Evolutionary conservation across 1,140 invertebrate species (phyloP).

Genomic region (Medauroidea extradentata): DNA sequence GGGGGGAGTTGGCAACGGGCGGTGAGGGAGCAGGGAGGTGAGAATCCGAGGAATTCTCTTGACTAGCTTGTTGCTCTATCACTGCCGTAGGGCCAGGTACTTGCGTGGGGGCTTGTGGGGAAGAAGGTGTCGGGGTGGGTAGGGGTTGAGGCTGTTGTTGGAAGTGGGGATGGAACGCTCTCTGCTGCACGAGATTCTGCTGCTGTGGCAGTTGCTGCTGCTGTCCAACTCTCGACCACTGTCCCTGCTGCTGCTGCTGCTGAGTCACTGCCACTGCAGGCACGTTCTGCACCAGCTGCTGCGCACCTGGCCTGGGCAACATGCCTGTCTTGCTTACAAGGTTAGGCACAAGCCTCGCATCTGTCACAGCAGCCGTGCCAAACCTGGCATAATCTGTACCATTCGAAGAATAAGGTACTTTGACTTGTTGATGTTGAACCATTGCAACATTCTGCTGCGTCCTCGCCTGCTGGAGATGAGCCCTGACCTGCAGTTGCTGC

Average conservation of each 20-base stretch:
- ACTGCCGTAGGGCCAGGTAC: not conserved
- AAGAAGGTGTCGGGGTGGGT: not conserved
- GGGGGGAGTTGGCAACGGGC: conserved; percentile 1
- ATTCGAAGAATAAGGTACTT: too few relatives aligned
- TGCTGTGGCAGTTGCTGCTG: conserved; percentile 3
- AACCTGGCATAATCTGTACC: too few relatives aligned
- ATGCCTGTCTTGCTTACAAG: too few relatives aligned
- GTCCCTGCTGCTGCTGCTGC: conserved; percentile 38
- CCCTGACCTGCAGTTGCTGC: not conserved
- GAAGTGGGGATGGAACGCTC: not conserved
- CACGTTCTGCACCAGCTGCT: too few relatives aligned
- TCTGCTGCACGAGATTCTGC: not conserved
- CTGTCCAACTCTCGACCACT: conserved; percentile 22
- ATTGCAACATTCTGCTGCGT: too few relatives aligned
- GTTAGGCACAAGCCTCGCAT: too few relatives aligned
- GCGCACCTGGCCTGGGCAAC: too few relatives aligned
- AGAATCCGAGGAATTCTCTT: not conserved
- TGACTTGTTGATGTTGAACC: not conserved
- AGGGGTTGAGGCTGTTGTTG: conserved; percentile 1
- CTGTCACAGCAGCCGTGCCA: too few relatives aligned
- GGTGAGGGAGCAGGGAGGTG: not conserved
- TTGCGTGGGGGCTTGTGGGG: not conserved
- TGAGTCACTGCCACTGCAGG: not conserved
- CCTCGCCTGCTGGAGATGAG: not conserved
- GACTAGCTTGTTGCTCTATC: not conserved